These are phyloP conservation scores for Gadus macrocephalus DNA, from an alignment of 2,113 vertebrate species.

Conservation along the genomic window DNA sequence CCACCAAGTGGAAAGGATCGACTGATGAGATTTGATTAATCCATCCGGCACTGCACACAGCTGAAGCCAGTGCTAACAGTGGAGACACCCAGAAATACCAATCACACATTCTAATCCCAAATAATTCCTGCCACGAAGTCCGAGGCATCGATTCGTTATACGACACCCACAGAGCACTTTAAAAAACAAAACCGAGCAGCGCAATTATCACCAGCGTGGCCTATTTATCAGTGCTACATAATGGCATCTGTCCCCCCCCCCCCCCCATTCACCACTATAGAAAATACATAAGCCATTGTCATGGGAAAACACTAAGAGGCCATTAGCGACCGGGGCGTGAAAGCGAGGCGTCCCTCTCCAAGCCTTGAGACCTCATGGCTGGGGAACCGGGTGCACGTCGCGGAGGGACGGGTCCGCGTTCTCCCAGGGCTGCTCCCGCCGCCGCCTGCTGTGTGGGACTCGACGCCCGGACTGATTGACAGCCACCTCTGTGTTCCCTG, in stretches of 20 bases:
- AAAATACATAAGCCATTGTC: conserved; percentile 46
- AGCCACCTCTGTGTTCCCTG: conserved; percentile 70
- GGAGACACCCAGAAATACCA: conserved; percentile 14
- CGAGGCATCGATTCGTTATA: conserved; percentile 54
- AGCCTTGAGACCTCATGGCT: conserved; percentile 67
- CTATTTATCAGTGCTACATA: conserved; percentile 44
- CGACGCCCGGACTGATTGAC: conserved; percentile 61
- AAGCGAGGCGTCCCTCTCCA: conserved; percentile 33
- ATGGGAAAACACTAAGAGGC: conserved; percentile 61
- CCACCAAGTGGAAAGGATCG: conserved; percentile 31
- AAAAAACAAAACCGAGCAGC: conserved; percentile 41
- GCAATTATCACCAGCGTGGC: conserved; percentile 43
- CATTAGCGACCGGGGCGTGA: conserved; percentile 55
- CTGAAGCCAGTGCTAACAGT: not conserved
- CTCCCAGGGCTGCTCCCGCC: too few species aligned
- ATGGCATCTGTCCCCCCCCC: conserved; percentile 3
- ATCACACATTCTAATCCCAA: conserved; percentile 21
- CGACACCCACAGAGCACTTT: conserved; percentile 62
- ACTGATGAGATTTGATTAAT: conserved; percentile 53
- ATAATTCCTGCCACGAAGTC: conserved; percentile 21
- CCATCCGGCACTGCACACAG: conserved; percentile 31
- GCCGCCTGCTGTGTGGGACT: too few species aligned
- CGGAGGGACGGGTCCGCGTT: too few species aligned
- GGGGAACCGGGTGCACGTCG: conserved; percentile 2
- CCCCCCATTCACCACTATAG: not conserved